Conservation (phyloP, 2,888 invertebrate species). For the Entomobrya multifasciata region DNA sequence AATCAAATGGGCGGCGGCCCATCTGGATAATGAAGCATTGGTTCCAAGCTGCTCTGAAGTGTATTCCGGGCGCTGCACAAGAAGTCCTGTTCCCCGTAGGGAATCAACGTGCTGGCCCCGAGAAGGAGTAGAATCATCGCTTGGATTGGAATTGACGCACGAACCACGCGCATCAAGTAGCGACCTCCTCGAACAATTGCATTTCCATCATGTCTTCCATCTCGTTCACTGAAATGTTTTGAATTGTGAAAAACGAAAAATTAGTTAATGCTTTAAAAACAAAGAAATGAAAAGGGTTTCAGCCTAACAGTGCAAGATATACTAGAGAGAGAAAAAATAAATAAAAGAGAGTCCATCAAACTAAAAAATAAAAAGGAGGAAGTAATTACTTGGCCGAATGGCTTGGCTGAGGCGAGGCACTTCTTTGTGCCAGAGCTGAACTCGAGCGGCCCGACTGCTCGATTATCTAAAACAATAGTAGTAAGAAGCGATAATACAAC, state of each 20-base stretch:
- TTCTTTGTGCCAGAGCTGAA: conserved; percentile 77
- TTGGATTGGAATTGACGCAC: conserved; percentile 96
- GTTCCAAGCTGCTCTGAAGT: conserved; percentile 88
- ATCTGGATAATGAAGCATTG: conserved; percentile 93
- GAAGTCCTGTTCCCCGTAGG: conserved; percentile 92
- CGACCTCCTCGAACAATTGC: conserved; percentile 89
- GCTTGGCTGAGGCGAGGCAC: conserved; percentile 77
- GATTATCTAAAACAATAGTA: conserved; percentile 77
- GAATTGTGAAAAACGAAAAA: no score
- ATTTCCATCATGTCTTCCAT: conserved; percentile 82
- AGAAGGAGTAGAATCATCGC: conserved; percentile 96
- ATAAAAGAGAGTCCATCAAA: conserved; percentile 23
- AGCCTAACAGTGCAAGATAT: conserved; percentile 66
- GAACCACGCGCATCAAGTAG: conserved; percentile 93
- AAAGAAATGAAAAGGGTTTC: not conserved
- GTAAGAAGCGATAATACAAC: conserved; percentile 45
- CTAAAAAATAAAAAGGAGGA: conserved; percentile 50
- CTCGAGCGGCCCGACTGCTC: conserved; percentile 79
- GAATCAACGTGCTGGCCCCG: conserved; percentile 92
- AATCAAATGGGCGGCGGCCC: conserved; percentile 93
- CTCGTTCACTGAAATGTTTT: conserved; percentile 82
- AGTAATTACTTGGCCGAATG: conserved; percentile 78
- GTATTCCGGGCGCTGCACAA: conserved; percentile 92
- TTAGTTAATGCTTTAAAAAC: conserved; percentile 27
- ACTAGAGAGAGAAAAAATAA: conserved; percentile 52